Percentiles rank a stretch among this genome's conserved stretches.
phyloP scores from a whole-genome alignment of 1,140 invertebrate genomes.

The Diuraphis noxia region DNA sequence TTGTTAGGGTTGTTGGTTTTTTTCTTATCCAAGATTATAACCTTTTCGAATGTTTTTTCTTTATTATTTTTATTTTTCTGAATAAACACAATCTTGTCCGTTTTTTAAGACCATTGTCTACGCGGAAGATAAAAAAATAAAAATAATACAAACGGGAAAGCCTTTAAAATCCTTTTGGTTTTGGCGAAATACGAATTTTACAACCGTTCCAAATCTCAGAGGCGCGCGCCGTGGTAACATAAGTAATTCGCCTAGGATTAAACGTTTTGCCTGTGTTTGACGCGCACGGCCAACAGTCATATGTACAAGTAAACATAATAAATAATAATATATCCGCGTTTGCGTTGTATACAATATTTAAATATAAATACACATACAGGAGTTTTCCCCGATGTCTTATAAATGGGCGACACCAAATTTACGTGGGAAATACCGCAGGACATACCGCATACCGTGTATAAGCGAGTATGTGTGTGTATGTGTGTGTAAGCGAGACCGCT shows the following conservation, averaged over 20 bases:
- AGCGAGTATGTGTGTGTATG: not conserved
- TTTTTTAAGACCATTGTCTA: not conserved
- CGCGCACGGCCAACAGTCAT: not conserved
- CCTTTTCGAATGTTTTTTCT: not conserved
- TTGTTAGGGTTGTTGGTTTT: too few species aligned
- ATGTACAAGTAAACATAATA: not conserved
- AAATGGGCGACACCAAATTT: not conserved
- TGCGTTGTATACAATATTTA: not conserved
- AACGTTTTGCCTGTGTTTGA: not conserved
- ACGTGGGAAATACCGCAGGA: too few species aligned
- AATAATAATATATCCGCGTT: not conserved
- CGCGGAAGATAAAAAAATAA: not conserved
- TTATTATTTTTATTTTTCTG: not conserved
- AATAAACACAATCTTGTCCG: not conserved
- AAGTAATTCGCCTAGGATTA: not conserved
- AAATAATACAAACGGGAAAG: not conserved
- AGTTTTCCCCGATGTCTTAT: not conserved
- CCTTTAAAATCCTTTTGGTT: slow-evolving; percentile 9
- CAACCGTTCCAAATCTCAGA: not conserved
- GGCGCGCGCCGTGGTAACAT: too few species aligned
- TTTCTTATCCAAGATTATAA: not conserved
- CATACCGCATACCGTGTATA: not conserved
- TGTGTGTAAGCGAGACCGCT: not conserved
- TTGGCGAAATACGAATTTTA: not conserved
- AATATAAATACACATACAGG: not conserved